Percentiles rank a stretch among this genome's conserved stretches.
phyloP scores from a whole-genome alignment of 2,888 invertebrate species.

The Agapostemon virescens region DNA sequence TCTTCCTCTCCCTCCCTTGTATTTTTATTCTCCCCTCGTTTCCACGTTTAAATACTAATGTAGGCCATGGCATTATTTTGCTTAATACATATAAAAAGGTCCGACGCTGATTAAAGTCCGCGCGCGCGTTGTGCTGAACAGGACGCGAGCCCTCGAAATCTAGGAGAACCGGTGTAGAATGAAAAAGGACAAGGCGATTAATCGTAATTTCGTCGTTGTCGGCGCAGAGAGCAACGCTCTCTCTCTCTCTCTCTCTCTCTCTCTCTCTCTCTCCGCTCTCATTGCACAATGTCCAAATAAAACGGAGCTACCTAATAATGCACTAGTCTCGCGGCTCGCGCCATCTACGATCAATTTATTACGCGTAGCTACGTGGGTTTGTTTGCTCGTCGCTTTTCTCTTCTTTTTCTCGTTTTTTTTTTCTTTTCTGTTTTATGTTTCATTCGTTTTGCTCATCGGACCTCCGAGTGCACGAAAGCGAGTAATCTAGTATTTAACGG shows the following conservation, averaged over 20 bases:
- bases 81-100: conserved; percentile 68
- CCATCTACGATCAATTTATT: conserved; percentile 19
- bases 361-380: not conserved
- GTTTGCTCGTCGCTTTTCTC: not conserved
- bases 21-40: conserved; percentile 18
- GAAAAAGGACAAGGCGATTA: not conserved
- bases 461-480: conserved; percentile 63
- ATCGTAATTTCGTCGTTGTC: not conserved
- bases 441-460: conserved; percentile 50
- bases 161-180: conserved; percentile 14
- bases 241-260: too few relatives aligned
- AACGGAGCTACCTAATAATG: conserved; percentile 25
- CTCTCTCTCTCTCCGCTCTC: not conserved
- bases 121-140: conserved; percentile 10
- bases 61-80: conserved; percentile 76
- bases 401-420: not conserved
- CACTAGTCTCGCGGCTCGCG: conserved; percentile 20
- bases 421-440: not conserved
- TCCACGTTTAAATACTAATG: conserved; percentile 72
- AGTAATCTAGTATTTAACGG: conserved; percentile 66
- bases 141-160: not conserved
- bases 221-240: conserved; percentile 23
- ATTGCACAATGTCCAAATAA: conserved; percentile 26
- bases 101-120: conserved; percentile 50
- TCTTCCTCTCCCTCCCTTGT: conserved; percentile 24